Percentiles rank a stretch among this genome's conserved stretches.
Evolutionary conservation across 2,888 invertebrate genomes (phyloP).

Genomic region (Acronicta psi): DNA sequence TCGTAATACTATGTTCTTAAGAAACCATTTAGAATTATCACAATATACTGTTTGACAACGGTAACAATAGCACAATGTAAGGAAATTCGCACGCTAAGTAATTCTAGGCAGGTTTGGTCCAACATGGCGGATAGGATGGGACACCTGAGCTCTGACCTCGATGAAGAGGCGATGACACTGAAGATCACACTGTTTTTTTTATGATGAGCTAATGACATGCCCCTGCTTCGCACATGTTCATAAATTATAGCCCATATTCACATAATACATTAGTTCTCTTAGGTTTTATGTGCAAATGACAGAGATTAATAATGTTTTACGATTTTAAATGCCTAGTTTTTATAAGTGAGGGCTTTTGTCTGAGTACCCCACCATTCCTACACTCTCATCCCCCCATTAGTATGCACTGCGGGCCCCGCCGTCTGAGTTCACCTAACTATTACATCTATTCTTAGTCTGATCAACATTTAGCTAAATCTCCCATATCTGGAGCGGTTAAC

Average conservation of each 20-base stretch:
- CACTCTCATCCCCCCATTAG: constrained; percentile 29
- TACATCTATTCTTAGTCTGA: constrained; percentile 55
- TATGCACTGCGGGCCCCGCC: constrained; percentile 32
- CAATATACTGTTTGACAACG: background rate
- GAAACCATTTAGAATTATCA: background rate
- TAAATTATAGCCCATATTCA: background rate
- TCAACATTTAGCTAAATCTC: constrained; percentile 59
- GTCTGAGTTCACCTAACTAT: constrained; percentile 52
- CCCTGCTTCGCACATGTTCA: background rate
- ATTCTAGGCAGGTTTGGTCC: constrained; percentile 27
- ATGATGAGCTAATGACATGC: no score
- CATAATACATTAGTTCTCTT: background rate
- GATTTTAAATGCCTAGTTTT: background rate
- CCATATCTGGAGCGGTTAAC: constrained; percentile 54
- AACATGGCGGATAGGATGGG: constrained; percentile 8
- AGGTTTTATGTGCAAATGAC: background rate
- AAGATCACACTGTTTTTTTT: constrained; percentile 12
- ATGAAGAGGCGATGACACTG: background rate
- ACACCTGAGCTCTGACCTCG: constrained; percentile 16
- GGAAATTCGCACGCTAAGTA: constrained; percentile 45
- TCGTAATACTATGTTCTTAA: no score
- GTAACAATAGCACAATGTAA: constrained; percentile 38
- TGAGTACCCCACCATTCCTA: constrained; percentile 17
- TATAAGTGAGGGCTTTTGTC: background rate
- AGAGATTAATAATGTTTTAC: background rate